Conservation (phyloP, 2,113 vertebrate species). For the human (Homo sapiens) region DNA sequence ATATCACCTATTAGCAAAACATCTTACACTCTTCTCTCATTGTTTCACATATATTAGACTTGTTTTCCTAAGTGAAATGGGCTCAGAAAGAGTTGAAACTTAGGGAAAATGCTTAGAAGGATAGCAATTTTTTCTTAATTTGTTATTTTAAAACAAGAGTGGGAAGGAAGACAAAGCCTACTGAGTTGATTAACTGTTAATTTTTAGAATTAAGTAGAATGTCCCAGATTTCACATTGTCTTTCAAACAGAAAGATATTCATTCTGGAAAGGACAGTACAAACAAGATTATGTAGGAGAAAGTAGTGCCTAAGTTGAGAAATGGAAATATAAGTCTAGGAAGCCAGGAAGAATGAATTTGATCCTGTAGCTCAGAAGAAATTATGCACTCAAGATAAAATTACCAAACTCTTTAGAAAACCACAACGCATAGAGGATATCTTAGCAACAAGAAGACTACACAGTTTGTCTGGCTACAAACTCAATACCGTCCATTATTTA, state of each 20-base stretch:
- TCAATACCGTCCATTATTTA: not conserved
- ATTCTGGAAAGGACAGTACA: not conserved
- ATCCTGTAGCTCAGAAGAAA: not conserved
- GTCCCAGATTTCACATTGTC: not conserved
- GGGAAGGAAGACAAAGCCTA: not conserved
- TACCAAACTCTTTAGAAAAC: slow-evolving; percentile 33
- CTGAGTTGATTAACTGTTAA: not conserved
- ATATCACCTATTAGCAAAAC: not conserved
- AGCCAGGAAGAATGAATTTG: not conserved
- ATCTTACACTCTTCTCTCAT: not conserved
- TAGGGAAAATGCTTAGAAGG: not conserved
- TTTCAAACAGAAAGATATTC: slow-evolving; percentile 22
- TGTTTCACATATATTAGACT: not conserved
- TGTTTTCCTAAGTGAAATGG: not conserved
- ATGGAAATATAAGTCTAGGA: not conserved
- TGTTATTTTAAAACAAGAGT: slow-evolving; percentile 40
- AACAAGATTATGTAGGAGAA: not conserved
- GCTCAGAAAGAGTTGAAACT: not conserved
- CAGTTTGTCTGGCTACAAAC: not conserved
- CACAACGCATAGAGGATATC: not conserved
- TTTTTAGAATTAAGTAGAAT: not conserved
- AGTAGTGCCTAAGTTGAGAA: not conserved
- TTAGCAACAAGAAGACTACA: not conserved
- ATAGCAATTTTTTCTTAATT: not conserved
- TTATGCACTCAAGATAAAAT: slow-evolving; percentile 12